Conservation (phyloP, 2,797 vertebrate species). For the Vultur gryphus region DNA sequence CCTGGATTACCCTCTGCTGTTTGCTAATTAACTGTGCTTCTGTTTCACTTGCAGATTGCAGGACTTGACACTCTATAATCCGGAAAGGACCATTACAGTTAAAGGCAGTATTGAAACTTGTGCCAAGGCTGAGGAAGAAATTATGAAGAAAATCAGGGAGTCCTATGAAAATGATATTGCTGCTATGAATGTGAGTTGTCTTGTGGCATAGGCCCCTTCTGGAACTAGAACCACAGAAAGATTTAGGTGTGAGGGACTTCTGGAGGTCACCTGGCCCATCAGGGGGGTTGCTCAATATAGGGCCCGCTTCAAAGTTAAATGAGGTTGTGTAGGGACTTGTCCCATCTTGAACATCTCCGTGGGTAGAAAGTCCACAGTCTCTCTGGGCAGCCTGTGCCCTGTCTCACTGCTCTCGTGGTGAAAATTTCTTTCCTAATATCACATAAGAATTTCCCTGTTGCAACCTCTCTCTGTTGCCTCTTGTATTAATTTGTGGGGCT, state of each 20-base stretch:
- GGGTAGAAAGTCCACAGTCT: not conserved
- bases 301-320: not conserved
- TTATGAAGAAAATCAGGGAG: slow-evolving; percentile 98
- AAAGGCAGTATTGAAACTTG: slow-evolving; percentile 90
- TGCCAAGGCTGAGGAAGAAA: slow-evolving; percentile 90
- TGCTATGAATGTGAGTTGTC: slow-evolving; percentile 93
- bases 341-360: not conserved
- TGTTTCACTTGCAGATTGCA: slow-evolving; percentile 81
- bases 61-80: slow-evolving; percentile 96
- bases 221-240: not conserved
- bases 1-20: not conserved
- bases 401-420: not conserved
- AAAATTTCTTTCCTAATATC: not conserved
- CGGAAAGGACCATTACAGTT: slow-evolving; percentile 94
- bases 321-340: not conserved
- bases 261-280: not conserved
- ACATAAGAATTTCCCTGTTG: not conserved
- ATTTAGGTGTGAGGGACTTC: not conserved
- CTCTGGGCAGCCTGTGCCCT: not conserved
- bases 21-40: not conserved
- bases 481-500: not conserved
- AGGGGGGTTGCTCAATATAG: not conserved
- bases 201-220: not conserved
- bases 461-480: not conserved
- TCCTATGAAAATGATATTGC: slow-evolving; percentile 97